These are phyloP conservation scores for Heliconius aoede DNA, from an alignment of 2,888 invertebrate genomes.

Conservation along the genomic window DNA sequence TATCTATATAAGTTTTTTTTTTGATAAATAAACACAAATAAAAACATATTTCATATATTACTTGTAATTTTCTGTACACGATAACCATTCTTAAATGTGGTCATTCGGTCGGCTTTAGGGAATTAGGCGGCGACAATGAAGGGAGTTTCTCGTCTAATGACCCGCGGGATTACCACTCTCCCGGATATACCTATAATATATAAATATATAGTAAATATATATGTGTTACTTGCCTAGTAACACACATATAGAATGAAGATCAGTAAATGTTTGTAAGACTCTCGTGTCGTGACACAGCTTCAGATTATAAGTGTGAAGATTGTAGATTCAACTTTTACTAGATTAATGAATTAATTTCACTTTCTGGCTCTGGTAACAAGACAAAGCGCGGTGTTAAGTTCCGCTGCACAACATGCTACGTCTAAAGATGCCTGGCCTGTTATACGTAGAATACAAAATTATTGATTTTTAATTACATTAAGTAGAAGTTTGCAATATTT, in stretches of 20 bases:
- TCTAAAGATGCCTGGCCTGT: too few relatives aligned
- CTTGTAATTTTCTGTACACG: conserved; percentile 1
- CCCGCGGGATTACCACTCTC: conserved; percentile 17
- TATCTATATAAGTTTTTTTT: neutral
- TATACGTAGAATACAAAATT: too few relatives aligned
- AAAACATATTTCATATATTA: conserved; percentile 4
- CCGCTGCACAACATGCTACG: too few relatives aligned
- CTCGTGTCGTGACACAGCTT: too few relatives aligned
- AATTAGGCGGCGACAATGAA: conserved; percentile 20
- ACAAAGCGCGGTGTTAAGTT: too few relatives aligned
- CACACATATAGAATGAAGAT: neutral
- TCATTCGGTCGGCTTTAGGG: conserved; percentile 21
- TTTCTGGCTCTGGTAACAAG: too few relatives aligned
- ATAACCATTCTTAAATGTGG: conserved; percentile 27
- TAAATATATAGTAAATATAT: neutral
- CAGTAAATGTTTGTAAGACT: neutral
- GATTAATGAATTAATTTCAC: too few relatives aligned
- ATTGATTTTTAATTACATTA: too few relatives aligned
- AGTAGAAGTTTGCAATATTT: too few relatives aligned
- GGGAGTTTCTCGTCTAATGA: conserved; percentile 27
- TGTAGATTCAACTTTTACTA: too few relatives aligned
- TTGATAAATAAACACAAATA: neutral
- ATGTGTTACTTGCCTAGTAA: neutral
- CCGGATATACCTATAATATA: conserved; percentile 4
- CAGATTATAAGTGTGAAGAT: too few relatives aligned